Percentiles rank a stretch among this genome's conserved stretches.
Conservation (phyloP, 2,113 vertebrate species). For the Micromys minutus region DNA sequence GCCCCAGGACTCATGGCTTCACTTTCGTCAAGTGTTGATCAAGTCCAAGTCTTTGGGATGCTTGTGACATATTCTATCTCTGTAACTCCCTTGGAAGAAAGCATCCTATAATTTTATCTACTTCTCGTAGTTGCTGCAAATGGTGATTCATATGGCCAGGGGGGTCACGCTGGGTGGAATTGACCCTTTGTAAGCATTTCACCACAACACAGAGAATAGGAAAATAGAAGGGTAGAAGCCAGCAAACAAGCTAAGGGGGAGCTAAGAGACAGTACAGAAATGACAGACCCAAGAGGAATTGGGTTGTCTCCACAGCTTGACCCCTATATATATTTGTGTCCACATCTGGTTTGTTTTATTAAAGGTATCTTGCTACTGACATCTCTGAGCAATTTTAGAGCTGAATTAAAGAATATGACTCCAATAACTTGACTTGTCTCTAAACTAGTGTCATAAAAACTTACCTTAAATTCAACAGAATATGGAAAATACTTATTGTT, state of each 20-base stretch:
- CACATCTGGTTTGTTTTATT: constrained; percentile 30
- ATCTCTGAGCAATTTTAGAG: not conserved
- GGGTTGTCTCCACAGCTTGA: not conserved
- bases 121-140: constrained; percentile 69
- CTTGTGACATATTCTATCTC: constrained; percentile 79
- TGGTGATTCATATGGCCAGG: constrained; percentile 73
- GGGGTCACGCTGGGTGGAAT: constrained; percentile 69
- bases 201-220: constrained; percentile 58
- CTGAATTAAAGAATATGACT: not conserved
- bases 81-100: constrained; percentile 77
- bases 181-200: constrained; percentile 65
- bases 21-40: constrained; percentile 70
- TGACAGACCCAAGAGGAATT: not conserved
- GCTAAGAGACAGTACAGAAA: not conserved
- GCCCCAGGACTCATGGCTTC: constrained; percentile 67
- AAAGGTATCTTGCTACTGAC: constrained; percentile 34
- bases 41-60: constrained; percentile 71
- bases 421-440: constrained; percentile 39
- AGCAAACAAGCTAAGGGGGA: not conserved
- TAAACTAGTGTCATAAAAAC: not conserved
- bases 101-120: constrained; percentile 71
- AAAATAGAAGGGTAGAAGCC: constrained; percentile 62
- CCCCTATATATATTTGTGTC: constrained; percentile 11
- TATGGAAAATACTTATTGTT: constrained; percentile 24
- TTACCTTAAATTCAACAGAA: constrained; percentile 33